Base-by-base conservation (phyloP, 2,113 vertebrate genomes). In the Parotia lawesii region DNA sequence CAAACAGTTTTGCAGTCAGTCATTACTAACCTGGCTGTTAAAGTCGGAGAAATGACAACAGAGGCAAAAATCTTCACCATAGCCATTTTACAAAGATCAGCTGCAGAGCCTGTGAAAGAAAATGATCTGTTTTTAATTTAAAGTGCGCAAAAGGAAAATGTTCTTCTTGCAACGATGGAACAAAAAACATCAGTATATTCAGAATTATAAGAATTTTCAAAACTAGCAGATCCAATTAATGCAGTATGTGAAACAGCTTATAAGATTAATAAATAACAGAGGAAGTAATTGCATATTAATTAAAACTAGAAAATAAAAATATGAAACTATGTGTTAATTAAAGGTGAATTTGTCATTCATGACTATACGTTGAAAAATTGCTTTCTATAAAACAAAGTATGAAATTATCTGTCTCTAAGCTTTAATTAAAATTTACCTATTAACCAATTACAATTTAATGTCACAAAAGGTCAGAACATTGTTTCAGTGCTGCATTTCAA, bases 51-150 rank as follows among this genome's bases (percentile, higher is more conserved):
- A 24, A 96, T 38, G 28, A 97, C 97, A 70, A 99, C 91, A 12
- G 98, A 97, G 29, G 96, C 66, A 90, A 98, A 98, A 97, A 99
- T 98, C 57, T 94, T 95, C 96, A 99, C 98, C 99, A 99, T 99
- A 84, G 99, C 99, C 98, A 98, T 98, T 97, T 99, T 99, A 95
- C 99, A 99, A 92, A 99, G 98, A 96, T 99, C 99, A 20, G 99
- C 98, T 17, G 98, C 98, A 28, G 99, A 99, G 50, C 99, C 99
- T 99, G 50, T 0, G 11, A 61, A 89, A 84, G 60, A 91, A 83
- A 88, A 31, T 62, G 12, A 58, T 47, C 65, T 25, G 40, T 3
- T 64, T 90, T 80, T 54, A 85, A 78, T 85, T 89, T 21, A 42
- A 62, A n/a, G 40, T 7, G 54, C 2, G 28, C 18, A 79, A 69